A percentile compares a stretch with the other conserved stretches of the same genome.
Evolutionary conservation across 2,113 vertebrate genomes (phyloP).

Genomic region (Mus musculus): GRCm39 chr8:70740001-70740500

Average conservation of each 20-base stretch:
- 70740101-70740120: background rate
- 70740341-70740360: background rate
- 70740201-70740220: background rate
- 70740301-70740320: background rate
- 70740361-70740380: background rate
- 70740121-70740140: background rate
- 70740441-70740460: background rate
- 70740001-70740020: background rate
- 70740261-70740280: background rate
- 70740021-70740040: background rate
- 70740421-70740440: background rate
- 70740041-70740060: background rate
- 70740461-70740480: background rate
- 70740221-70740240: background rate
- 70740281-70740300: background rate
- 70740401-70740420: background rate
- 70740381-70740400: background rate
- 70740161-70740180: background rate
- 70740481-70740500: background rate
- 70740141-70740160: background rate
- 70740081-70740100: background rate
- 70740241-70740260: background rate
- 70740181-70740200: background rate
- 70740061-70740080: background rate
- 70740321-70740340: background rate